Base-by-base conservation (phyloP, 1,140 invertebrate species). In the Aphaenogaster ashmeadi region DNA sequence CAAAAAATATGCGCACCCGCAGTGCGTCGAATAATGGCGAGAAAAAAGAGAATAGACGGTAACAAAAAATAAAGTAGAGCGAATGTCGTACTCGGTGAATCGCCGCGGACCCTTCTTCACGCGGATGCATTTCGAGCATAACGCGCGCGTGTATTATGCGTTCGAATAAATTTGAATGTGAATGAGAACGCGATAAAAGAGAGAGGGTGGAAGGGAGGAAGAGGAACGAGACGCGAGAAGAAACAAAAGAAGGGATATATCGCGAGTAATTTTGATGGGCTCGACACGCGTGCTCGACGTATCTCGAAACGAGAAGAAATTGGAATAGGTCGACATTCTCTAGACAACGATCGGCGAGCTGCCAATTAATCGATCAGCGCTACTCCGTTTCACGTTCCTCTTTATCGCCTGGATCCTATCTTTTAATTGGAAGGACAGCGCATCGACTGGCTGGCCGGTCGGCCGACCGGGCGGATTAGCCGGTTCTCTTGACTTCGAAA, bases 91-190 rank as follows among this genome's bases (percentile, higher is more conserved):
- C 88, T 89, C 87, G 64, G 56, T 88, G 85, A 87, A 84, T 84
- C 69, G 75, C 80, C 81, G 77, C 87, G 67, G 75, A 72, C 89
- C 78, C 90, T 88, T 88, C 85, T 86, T 88, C 87, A 81, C 79
- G 78, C 87, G 77, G 84, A 89, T 89, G 88, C 90, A 91, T 88
- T 86, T 87, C 88, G 47, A 85, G 90, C 88, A 91, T 91, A 89
- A 88, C 88, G 81, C 75, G 56, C 75, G 80, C 64, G 74, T 91
- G 89, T 86, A 88, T 89, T 91, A 89, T 91, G 81, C 87, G 90
- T 91, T 91, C 90, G 90, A 91, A 91, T 91, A 91, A 91, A 91
- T 91, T 91, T 91, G 90, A 91, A 91, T 89, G 83, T 86, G 87
- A 91, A 91, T 88, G 90, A 91, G 72, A 87, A 58, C 44, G 66